Evolutionary conservation across 2,797 vertebrate species (phyloP).

Genomic region (Galaxias olidus): DNA sequence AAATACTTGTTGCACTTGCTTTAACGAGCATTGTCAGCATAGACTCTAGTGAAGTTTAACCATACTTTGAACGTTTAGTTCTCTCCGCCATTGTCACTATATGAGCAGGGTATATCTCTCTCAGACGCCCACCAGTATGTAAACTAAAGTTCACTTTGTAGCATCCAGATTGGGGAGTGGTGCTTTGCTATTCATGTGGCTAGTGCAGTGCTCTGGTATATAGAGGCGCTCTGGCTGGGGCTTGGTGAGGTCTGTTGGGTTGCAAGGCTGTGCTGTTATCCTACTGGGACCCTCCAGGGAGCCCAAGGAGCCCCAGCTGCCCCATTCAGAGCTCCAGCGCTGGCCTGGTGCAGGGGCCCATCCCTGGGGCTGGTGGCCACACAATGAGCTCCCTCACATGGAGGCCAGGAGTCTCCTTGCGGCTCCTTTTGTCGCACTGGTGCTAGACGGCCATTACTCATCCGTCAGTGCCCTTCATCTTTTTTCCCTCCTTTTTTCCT

Average conservation of each 20-base stretch:
- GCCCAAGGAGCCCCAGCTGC: slow-evolving; percentile 40
- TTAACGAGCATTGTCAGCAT: too few relatives aligned
- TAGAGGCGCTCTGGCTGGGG: slow-evolving; percentile 62
- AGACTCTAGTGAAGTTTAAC: too few relatives aligned
- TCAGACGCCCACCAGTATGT: slow-evolving; percentile 17
- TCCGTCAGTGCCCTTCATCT: slow-evolving; percentile 28
- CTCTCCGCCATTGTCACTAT: slow-evolving; percentile 1
- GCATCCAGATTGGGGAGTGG: slow-evolving; percentile 48
- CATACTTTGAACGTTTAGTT: slow-evolving; percentile 9
- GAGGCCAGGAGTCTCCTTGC: slow-evolving; percentile 27
- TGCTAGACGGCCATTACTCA: slow-evolving; percentile 35
- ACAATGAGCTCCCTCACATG: slow-evolving; percentile 54
- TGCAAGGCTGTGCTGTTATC: slow-evolving; percentile 55
- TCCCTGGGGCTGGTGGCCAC: slow-evolving; percentile 46
- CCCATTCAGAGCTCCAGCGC: slow-evolving; percentile 27
- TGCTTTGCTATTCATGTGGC: slow-evolving; percentile 58
- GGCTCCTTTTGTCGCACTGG: slow-evolving; percentile 27
- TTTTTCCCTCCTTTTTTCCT: slow-evolving; percentile 25
- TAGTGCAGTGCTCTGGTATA: slow-evolving; percentile 43
- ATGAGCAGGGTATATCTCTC: too few relatives aligned
- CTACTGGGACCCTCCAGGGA: slow-evolving; percentile 57
- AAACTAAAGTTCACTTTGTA: slow-evolving; percentile 30
- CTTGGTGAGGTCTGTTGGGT: slow-evolving; percentile 50
- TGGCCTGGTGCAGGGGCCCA: slow-evolving; percentile 25
- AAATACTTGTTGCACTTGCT: too few relatives aligned